These are phyloP conservation scores for Julus scandinavius DNA, from an alignment of 2,888 invertebrate genomes.

Conservation along the genomic window DNA sequence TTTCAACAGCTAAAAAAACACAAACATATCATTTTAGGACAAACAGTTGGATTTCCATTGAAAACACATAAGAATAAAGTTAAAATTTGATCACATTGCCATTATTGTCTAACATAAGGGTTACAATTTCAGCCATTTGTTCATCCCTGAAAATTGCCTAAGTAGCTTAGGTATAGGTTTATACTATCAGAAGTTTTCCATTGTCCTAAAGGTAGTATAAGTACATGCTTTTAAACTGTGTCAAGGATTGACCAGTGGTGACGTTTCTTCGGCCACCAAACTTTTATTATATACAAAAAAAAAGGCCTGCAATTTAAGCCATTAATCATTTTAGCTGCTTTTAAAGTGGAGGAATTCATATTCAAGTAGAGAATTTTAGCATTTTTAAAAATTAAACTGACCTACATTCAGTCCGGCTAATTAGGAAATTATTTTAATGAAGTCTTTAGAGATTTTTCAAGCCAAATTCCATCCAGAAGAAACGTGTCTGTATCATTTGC, in stretches of 20 bases:
- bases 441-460: neutral
- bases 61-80: no score
- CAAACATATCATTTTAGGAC: no score
- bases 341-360: neutral
- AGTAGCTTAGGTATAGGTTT: no score
- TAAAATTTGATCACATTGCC: no score
- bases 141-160: no score
- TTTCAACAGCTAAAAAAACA: no score
- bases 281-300: neutral
- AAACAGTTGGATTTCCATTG: no score
- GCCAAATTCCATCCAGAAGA: neutral
- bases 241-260: slow-evolving; percentile 26
- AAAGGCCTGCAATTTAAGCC: slow-evolving; percentile 7
- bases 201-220: neutral
- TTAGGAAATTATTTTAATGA: slow-evolving; percentile 30
- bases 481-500: neutral
- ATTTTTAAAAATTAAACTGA: slow-evolving; percentile 9
- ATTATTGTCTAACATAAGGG: no score
- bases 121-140: no score
- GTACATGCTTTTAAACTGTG: slow-evolving; percentile 7
- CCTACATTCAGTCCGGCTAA: neutral
- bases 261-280: slow-evolving; percentile 17
- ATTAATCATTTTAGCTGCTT: slow-evolving; percentile 29
- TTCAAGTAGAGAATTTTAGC: slow-evolving; percentile 1
- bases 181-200: neutral